A percentile compares a stretch with the other conserved stretches of the same genome.
Conservation (phyloP, 2,797 vertebrate species). For the Syncerus caffer region DNA sequence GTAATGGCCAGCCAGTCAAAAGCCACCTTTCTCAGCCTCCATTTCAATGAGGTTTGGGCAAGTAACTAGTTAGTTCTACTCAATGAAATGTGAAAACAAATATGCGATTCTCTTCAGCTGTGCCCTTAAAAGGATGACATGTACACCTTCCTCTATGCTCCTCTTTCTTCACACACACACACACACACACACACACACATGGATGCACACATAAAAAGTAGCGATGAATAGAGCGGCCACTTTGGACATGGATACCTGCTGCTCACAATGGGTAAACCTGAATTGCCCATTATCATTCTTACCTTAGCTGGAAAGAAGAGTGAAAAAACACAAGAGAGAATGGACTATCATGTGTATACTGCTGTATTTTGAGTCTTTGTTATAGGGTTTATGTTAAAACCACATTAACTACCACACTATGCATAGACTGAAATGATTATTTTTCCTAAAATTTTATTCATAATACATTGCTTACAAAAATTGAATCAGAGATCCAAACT, state of each 20-base stretch:
- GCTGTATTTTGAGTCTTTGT: background rate
- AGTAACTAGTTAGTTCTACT: background rate
- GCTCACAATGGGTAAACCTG: background rate
- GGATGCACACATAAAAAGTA: background rate
- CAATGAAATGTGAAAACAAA: background rate
- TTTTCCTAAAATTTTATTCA: slow-evolving; percentile 8
- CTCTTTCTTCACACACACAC: accelerated
- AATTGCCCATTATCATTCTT: background rate
- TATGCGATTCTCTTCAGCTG: background rate
- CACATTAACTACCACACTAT: background rate
- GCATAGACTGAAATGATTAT: background rate
- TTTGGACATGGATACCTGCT: background rate
- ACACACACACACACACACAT: background rate
- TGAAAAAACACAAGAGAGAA: background rate
- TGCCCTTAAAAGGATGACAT: background rate
- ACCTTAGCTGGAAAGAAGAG: background rate
- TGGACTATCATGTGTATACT: background rate
- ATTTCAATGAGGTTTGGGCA: background rate
- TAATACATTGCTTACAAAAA: background rate
- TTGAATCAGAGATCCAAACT: background rate
- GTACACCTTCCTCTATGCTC: background rate
- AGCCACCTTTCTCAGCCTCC: background rate
- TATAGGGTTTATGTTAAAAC: background rate
- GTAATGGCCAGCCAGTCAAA: background rate
- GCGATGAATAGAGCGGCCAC: background rate